These are phyloP conservation scores for Agrotis clavis DNA, from an alignment of 2,888 invertebrate genomes.

Conservation along the genomic window DNA sequence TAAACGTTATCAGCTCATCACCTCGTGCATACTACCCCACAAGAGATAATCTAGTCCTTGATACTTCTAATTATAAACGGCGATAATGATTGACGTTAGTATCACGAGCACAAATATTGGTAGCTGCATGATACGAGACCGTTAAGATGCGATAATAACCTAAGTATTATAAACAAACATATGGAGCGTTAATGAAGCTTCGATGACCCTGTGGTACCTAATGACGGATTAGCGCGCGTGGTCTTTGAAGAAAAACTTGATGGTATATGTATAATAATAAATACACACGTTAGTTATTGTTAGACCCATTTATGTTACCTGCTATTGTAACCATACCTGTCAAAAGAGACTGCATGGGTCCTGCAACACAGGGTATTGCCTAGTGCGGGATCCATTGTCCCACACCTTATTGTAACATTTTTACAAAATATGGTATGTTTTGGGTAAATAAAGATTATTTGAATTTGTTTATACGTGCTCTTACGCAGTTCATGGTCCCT, in stretches of 20 bases:
- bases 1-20: conserved; percentile 3
- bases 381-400: too few relatives aligned
- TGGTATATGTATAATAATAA: neutral
- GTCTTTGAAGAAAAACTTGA: neutral
- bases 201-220: conserved; percentile 31
- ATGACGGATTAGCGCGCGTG: conserved; percentile 16
- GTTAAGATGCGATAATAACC: conserved; percentile 46
- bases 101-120: conserved; percentile 81
- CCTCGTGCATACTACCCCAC: conserved; percentile 26
- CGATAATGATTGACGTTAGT: conserved; percentile 75
- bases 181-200: conserved; percentile 29
- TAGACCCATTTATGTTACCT: too few relatives aligned
- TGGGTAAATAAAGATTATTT: too few relatives aligned
- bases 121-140: conserved; percentile 77
- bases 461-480: too few relatives aligned
- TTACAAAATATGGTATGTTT: too few relatives aligned
- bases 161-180: conserved; percentile 51
- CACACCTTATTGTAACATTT: too few relatives aligned
- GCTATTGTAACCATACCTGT: too few relatives aligned
- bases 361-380: too few relatives aligned
- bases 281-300: too few relatives aligned
- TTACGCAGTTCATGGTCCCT: too few relatives aligned
- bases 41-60: conserved; percentile 49
- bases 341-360: too few relatives aligned
- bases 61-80: conserved; percentile 57